Evolutionary conservation across 2,888 invertebrate genomes (phyloP).

Genomic region (Poecilus cupreus): DNA sequence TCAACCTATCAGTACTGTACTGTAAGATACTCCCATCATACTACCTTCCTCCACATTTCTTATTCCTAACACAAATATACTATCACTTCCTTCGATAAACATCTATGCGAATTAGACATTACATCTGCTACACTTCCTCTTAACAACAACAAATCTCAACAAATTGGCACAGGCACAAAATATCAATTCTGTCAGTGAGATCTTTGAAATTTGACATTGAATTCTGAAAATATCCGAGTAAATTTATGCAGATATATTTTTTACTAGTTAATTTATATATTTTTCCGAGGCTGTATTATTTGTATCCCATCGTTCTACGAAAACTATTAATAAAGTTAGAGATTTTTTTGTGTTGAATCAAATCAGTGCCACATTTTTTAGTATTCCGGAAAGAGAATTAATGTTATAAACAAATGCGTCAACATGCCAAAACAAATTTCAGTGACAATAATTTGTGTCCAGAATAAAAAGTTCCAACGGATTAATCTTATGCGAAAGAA

Average conservation of each 20-base stretch:
- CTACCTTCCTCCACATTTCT: neutral
- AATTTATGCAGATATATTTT: neutral
- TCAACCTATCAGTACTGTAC: conserved; percentile 19
- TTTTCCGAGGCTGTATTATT: neutral
- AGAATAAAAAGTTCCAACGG: conserved; percentile 3
- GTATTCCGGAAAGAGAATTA: neutral
- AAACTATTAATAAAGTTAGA: neutral
- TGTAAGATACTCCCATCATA: conserved; percentile 8
- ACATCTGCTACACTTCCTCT: neutral
- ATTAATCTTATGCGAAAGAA: conserved; percentile 30
- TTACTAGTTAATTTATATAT: neutral
- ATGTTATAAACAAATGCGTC: neutral
- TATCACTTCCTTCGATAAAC: neutral
- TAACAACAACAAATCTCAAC: conserved; percentile 13
- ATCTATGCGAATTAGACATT: neutral
- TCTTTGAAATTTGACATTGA: conserved; percentile 41
- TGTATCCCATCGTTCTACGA: neutral
- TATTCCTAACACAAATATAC: conserved; percentile 11
- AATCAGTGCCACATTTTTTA: neutral
- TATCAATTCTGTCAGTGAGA: conserved; percentile 32
- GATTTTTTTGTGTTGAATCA: neutral
- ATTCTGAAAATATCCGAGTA: conserved; percentile 28
- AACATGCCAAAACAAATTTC: neutral
- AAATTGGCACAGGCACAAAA: conserved; percentile 30
- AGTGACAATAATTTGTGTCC: neutral